Conservation (phyloP, 2,113 vertebrate genomes). For the Oceanodroma tethys region DNA sequence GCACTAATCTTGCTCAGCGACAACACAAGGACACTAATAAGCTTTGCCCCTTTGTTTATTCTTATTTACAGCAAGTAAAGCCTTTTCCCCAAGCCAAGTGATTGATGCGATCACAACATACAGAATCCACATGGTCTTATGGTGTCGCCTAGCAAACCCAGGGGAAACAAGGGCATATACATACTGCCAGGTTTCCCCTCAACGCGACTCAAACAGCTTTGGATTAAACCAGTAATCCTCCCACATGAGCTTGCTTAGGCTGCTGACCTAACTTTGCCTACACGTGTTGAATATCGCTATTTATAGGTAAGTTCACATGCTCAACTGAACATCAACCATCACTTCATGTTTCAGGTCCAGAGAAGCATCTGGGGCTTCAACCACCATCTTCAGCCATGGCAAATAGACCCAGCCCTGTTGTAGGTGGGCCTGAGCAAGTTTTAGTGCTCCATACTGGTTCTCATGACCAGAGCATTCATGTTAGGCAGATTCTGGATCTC, state of each 20-base stretch:
- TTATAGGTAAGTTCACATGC: accelerated
- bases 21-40: conserved; percentile 40
- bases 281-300: not conserved
- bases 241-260: conserved; percentile 15
- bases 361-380: not conserved
- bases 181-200: not conserved
- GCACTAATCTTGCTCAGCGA: conserved; percentile 40
- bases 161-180: not conserved
- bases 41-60: conserved; percentile 42
- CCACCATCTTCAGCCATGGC: not conserved
- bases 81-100: not conserved
- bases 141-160: not conserved
- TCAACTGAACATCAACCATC: not conserved
- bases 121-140: not conserved
- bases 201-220: not conserved
- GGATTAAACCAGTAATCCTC: conserved; percentile 26
- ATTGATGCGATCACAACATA: not conserved
- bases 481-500: not conserved
- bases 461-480: accelerated
- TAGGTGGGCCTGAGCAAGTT: not conserved
- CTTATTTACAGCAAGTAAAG: not conserved
- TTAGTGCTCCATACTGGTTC: not conserved
- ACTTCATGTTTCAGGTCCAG: not conserved
- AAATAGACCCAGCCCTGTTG: not conserved
- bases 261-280: not conserved